These are phyloP conservation scores for Cettia cetti DNA, from an alignment of 2,113 vertebrate species.

Conservation along the genomic window DNA sequence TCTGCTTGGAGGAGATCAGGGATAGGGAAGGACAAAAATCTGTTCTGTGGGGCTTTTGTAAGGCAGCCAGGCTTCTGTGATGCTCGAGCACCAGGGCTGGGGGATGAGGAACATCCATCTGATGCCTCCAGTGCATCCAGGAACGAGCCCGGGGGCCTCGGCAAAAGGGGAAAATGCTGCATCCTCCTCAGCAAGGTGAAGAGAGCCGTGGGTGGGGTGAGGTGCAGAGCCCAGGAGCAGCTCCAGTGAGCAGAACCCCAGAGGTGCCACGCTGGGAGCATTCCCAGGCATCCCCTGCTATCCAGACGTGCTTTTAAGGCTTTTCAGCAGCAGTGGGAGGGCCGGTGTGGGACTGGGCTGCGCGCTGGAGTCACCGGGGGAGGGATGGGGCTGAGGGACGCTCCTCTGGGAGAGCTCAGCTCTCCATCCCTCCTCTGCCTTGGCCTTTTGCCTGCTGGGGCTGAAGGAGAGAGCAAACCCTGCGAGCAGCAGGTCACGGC, in stretches of 20 bases:
- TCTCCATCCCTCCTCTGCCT: neutral
- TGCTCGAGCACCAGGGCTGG: neutral
- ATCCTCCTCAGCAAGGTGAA: neutral
- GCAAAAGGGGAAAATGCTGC: neutral
- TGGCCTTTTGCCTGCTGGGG: neutral
- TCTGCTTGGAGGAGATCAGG: neutral
- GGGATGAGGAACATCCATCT: neutral
- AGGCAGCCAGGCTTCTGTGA: neutral
- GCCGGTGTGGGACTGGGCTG: neutral
- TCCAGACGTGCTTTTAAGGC: fast-evolving
- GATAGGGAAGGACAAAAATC: neutral
- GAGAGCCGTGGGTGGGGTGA: fast-evolving
- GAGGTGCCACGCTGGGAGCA: neutral
- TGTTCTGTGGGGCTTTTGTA: neutral
- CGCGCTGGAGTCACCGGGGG: neutral
- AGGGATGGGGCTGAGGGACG: neutral
- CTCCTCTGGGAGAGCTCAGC: neutral
- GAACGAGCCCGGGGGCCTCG: neutral
- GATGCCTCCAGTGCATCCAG: fast-evolving
- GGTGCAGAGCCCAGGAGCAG: neutral
- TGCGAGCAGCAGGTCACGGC: neutral
- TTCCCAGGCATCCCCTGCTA: neutral
- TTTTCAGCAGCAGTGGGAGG: neutral
- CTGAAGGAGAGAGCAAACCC: neutral
- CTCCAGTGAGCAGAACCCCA: fast-evolving